Evolutionary conservation across 2,888 invertebrate genomes (phyloP).

Genomic region (Peribatodes rhomboidaria): DNA sequence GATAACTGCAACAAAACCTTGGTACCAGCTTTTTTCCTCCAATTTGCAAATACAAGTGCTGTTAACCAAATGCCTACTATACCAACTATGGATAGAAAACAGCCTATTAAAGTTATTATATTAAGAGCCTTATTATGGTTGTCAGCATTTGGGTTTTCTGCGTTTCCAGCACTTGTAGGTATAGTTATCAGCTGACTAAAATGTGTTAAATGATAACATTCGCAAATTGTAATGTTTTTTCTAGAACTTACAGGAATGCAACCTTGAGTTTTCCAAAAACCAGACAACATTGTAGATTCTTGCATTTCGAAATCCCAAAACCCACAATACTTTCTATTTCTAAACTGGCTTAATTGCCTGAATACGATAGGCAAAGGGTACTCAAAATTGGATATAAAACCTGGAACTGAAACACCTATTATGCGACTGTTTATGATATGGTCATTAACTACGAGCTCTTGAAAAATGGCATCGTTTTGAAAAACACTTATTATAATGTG

Average conservation of each 20-base stretch:
- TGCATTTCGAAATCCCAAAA: conserved; percentile 85
- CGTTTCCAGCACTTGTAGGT: conserved; percentile 43
- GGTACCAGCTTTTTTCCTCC: conserved; percentile 88
- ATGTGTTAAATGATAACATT: conserved; percentile 87
- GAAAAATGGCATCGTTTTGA: conserved; percentile 84
- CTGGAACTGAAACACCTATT: conserved; percentile 87
- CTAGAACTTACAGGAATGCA: conserved; percentile 70
- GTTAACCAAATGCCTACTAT: conserved; percentile 87
- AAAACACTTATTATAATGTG: conserved; percentile 84
- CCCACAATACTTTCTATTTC: conserved; percentile 73
- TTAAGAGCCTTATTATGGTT: conserved; percentile 81
- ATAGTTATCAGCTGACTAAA: conserved; percentile 86
- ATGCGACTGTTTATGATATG: conserved; percentile 80
- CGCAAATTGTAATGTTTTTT: conserved; percentile 68
- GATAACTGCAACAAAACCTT: conserved; percentile 89
- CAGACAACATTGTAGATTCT: conserved; percentile 56
- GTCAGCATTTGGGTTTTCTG: conserved; percentile 46
- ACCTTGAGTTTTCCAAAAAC: conserved; percentile 86
- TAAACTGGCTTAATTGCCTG: conserved; percentile 56
- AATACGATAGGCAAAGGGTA: conserved; percentile 85
- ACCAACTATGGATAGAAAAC: conserved; percentile 86
- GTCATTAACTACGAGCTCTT: conserved; percentile 67
- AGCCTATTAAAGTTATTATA: conserved; percentile 86
- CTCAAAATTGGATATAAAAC: conserved; percentile 83
- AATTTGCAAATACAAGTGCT: conserved; percentile 85